Evolutionary conservation across 53 echinoderm and acorn worm genomes (phyloP).

Genomic region (Patiria pectinifera): DNA sequence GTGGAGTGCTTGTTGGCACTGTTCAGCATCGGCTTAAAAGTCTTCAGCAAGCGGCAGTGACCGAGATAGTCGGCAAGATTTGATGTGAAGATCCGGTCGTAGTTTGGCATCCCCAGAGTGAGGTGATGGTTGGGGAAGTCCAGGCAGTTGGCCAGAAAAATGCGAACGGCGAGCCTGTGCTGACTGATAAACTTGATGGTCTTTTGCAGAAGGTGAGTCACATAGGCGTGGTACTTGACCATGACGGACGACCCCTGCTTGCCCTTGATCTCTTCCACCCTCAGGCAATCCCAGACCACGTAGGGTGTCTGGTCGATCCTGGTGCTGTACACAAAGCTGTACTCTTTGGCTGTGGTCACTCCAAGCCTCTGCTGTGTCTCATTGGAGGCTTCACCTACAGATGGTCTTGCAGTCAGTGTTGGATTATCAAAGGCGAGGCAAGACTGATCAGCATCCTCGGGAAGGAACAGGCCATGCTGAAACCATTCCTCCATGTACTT

Average conservation of each 20-base stretch:
- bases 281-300: constrained; percentile 62
- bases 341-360: constrained; percentile 38
- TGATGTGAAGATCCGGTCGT: constrained; percentile 67
- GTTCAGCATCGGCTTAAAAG: constrained; percentile 43
- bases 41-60: constrained; percentile 26
- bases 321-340: constrained; percentile 53
- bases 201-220: constrained; percentile 53
- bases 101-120: constrained; percentile 26
- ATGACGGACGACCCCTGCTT: constrained; percentile 36
- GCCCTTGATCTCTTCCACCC: constrained; percentile 7
- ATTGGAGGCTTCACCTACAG: background rate
- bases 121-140: constrained; percentile 32
- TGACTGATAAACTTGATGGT: background rate
- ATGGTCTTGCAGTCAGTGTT: constrained; percentile 55
- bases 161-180: background rate
- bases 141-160: constrained; percentile 39
- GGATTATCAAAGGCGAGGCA: constrained; percentile 59
- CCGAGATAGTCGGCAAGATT: constrained; percentile 59
- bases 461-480: constrained; percentile 52
- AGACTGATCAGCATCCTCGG: background rate
- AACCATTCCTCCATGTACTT: constrained; percentile 50
- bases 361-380: background rate
- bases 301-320: constrained; percentile 40
- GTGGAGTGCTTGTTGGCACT: constrained; percentile 47
- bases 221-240: constrained; percentile 48